Evolutionary conservation across 2,113 vertebrate genomes (phyloP), one percentile per base, ranked within the genome.

Genomic region (Ahaetulla prasina): DNA sequence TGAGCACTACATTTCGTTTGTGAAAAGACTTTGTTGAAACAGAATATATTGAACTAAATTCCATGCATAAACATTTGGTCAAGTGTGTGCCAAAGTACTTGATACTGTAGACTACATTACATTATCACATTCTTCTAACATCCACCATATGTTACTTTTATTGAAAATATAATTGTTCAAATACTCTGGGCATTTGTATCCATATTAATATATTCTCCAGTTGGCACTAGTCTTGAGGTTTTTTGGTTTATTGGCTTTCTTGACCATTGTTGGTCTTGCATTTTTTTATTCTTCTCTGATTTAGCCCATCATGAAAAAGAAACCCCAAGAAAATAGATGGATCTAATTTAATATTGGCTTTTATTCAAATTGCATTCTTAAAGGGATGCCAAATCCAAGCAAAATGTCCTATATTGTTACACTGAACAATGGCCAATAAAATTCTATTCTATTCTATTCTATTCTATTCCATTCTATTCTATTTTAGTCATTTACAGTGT

Each of bases 281-380:
- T 50, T 90, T 84, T 18, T 18, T 30, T 3, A 6, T 90, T 90
- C 49, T 12, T 39, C 22, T 53, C 12, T 90, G 27, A 84, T 74
- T 52, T 52, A 80, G 16, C 2, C 22, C 47, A 52, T 90, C 7
- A 74, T 74, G 39, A 39, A 74, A 49, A 74, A 47, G 45, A 90
- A 50, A 35, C 1, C 18, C 3, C 30, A 52, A 52, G 55, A 47
- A 74, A 68, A 74, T 22, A 11, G n/a, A 52, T 74, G 8, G 16
- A 90, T 90, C 57, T 89, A 49, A 16, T 63, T 90, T 90, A 90
- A 90, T 25, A 90, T 52, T 90, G 60, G 60, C 30, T 12, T 80
- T 74, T 49, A 50, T 52, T 50, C 60, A 35, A n/a, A 90, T 90
- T 47, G 35, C 12, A 52, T 90, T 90, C 9, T 52, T 25, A 52